Conservation (phyloP, 1,140 invertebrate genomes). For the Drosophila insularis region DNA sequence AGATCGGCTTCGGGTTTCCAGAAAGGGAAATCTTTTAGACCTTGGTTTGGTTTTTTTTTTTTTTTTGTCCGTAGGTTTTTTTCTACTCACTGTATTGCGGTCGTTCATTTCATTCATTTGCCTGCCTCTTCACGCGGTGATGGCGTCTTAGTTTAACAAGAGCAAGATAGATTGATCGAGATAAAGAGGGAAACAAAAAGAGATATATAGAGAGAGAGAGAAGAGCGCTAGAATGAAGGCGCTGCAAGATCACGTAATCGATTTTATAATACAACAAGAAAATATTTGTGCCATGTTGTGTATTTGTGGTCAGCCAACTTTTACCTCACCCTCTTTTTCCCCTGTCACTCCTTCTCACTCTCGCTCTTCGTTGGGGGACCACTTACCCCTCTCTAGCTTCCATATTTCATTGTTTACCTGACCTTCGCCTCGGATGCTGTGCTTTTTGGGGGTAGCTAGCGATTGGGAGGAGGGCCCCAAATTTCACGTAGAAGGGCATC, state of each 20-base stretch:
- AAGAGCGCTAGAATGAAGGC: conserved; percentile 12
- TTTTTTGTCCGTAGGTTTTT: not conserved
- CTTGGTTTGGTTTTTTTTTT: not conserved
- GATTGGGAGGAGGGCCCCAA: conserved; percentile 3
- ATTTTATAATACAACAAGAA: conserved; percentile 68
- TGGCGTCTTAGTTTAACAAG: conserved; percentile 60
- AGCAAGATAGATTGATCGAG: not conserved
- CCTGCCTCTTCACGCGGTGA: conserved; percentile 37
- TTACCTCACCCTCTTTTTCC: conserved; percentile 30
- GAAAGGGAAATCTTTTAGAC: not conserved
- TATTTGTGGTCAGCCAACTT: conserved; percentile 43
- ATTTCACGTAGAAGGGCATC: conserved; percentile 50
- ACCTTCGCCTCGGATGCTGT: conserved; percentile 58
- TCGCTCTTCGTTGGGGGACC: not conserved
- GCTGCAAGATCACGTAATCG: conserved; percentile 67
- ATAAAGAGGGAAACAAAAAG: not conserved
- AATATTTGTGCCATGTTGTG: conserved; percentile 9
- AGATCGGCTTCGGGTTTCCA: not conserved
- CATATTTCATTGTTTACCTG: conserved; percentile 66
- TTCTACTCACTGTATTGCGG: conserved; percentile 43
- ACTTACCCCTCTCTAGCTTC: conserved; percentile 12
- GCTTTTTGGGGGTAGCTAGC: not conserved
- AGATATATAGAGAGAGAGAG: not conserved
- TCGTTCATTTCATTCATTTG: conserved; percentile 47
- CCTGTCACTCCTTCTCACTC: conserved; percentile 10